phyloP scores from a whole-genome alignment of 2,113 vertebrate genomes.

The Paramormyrops kingsleyae region DNA sequence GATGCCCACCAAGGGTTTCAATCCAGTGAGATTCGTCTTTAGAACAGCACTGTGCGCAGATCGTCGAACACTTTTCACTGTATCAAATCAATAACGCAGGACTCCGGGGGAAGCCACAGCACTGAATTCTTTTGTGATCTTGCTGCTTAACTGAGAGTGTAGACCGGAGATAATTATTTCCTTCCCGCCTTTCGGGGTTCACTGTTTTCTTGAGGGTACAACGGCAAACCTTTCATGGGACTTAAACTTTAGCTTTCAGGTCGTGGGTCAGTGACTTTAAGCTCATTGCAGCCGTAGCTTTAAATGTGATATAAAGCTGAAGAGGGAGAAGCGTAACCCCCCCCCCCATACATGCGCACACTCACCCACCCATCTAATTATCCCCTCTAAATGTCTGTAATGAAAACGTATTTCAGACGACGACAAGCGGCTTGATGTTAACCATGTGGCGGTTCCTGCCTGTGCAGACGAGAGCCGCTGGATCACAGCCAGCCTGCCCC shows the following conservation, averaged over 20 bases:
- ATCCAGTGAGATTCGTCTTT: not conserved
- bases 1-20: not conserved
- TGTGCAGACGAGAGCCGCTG: conserved; percentile 4
- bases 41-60: not conserved
- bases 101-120: not conserved
- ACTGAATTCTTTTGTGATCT: not conserved
- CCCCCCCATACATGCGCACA: not conserved
- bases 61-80: not conserved
- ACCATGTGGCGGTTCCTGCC: not conserved
- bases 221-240: not conserved
- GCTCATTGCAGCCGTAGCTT: not conserved
- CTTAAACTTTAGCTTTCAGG: not conserved
- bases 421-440: conserved; percentile 58
- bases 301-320: not conserved
- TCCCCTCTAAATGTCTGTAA: conserved; percentile 47
- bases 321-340: not conserved
- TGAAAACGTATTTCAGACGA: conserved; percentile 57
- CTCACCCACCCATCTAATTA: conserved; percentile 55
- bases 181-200: not conserved
- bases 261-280: not conserved
- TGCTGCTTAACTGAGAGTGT: not conserved
- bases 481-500: not conserved
- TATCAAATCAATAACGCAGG: not conserved
- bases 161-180: not conserved
- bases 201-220: not conserved